These are phyloP conservation scores for Tetranychus cinnabarinus DNA, from an alignment of 1,140 invertebrate species.

Conservation along the genomic window DNA sequence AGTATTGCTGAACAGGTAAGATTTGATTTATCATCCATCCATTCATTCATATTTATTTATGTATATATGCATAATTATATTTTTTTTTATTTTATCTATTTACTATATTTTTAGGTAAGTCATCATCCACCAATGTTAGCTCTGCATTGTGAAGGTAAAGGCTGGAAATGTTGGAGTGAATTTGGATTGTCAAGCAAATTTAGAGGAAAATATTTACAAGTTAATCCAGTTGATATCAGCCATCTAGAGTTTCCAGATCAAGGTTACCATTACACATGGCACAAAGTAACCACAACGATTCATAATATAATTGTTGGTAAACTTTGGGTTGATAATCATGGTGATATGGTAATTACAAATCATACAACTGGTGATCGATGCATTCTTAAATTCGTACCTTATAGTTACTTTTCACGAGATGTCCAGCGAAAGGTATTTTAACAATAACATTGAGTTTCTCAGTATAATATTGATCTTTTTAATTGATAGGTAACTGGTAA, in stretches of 20 bases:
- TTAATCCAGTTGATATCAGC: slow-evolving; percentile 14
- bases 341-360: slow-evolving; percentile 29
- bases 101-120: slow-evolving; percentile 36
- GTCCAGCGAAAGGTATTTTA: slow-evolving; percentile 42
- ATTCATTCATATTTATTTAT: background rate
- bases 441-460: background rate
- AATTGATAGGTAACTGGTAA: background rate
- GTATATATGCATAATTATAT: background rate
- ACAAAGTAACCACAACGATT: slow-evolving; percentile 28
- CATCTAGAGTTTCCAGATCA: slow-evolving; percentile 41
- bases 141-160: slow-evolving; percentile 55
- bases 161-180: slow-evolving; percentile 85
- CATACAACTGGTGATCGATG: slow-evolving; percentile 26
- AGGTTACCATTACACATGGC: slow-evolving; percentile 26
- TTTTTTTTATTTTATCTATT: too few relatives aligned
- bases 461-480: background rate
- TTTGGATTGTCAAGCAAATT: slow-evolving; percentile 86
- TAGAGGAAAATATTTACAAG: background rate
- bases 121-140: slow-evolving; percentile 93
- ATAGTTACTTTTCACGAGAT: slow-evolving; percentile 58
- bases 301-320: slow-evolving; percentile 24
- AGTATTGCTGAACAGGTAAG: background rate
- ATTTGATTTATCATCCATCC: background rate
- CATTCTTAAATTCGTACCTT: slow-evolving; percentile 26
- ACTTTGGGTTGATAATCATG: slow-evolving; percentile 31